A percentile compares a stretch with the other conserved stretches of the same genome.
Evolutionary conservation across 2,113 vertebrate species (phyloP).

Genomic region (Apteryx mantelli): DNA sequence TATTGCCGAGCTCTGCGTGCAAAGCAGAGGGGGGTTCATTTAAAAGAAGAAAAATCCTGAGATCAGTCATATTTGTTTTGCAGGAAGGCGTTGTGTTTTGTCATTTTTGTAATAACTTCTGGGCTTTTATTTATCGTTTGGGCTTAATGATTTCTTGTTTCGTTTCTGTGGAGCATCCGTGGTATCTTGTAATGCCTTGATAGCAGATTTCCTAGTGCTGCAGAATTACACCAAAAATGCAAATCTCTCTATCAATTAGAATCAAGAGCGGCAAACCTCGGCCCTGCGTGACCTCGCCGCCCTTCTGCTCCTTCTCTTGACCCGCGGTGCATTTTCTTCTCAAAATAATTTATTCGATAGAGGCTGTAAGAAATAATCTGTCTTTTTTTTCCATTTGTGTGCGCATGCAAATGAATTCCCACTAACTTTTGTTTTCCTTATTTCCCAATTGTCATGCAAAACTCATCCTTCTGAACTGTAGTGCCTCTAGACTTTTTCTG

Average conservation of each 20-base stretch:
- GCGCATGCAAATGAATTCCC: conserved; percentile 37
- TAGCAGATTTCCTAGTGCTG: conserved; percentile 6
- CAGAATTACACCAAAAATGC: conserved; percentile 31
- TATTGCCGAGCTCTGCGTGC: neutral
- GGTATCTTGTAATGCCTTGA: conserved; percentile 56
- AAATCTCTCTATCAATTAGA: conserved; percentile 38
- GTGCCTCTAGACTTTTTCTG: neutral
- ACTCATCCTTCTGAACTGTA: conserved; percentile 2
- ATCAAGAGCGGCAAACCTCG: neutral
- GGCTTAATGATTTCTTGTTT: conserved; percentile 60
- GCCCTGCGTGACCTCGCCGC: conserved; percentile 2
- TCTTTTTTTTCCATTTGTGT: neutral
- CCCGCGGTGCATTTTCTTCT: conserved; percentile 32
- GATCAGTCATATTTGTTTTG: conserved; percentile 43
- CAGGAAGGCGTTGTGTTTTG: conserved; percentile 30
- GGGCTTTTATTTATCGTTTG: conserved; percentile 71
- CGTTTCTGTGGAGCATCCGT: neutral
- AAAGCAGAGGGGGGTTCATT: conserved; percentile 58
- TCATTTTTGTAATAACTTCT: conserved; percentile 71
- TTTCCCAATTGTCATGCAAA: conserved; percentile 51
- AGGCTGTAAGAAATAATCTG: conserved; percentile 25
- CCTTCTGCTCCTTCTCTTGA: neutral
- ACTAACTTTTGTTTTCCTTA: conserved; percentile 47
- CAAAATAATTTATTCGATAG: conserved; percentile 51
- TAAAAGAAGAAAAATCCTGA: conserved; percentile 40